Base-by-base conservation (phyloP, 53 echinoderm and acorn worm genomes). In the Echinarachnius parma region DNA sequence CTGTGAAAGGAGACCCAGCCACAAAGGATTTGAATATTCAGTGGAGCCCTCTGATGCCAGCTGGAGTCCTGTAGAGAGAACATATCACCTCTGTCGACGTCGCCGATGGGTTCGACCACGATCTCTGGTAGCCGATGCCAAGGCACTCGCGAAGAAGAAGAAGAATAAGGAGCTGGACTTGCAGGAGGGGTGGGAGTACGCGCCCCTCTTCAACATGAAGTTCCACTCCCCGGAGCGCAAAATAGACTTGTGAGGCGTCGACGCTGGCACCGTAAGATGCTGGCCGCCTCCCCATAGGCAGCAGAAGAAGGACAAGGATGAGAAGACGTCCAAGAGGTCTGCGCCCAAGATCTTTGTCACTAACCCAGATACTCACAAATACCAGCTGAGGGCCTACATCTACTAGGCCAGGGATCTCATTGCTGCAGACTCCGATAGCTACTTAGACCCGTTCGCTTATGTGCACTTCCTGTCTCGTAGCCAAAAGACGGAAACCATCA, bases 191-290 rank as follows among this genome's bases (percentile, higher is more conserved):
- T 98, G 98, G 98, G 91, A 98, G 75, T 98, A 80, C 36, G 98
- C 98, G 0, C 96, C 96, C 9, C 81, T 98, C 48, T 98, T 98
- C 80, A 83, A 80, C 65, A 85, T 98, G 88, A 92, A 91, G 83
- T 98, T 98, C 80, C 98, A 98, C 33, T 80, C 88, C 23, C 82
- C 63, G 0, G 98, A 98, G 76, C 79, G 98, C 13, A 91, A 90
- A 82, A 98, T 98, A 91, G 98, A 98, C 77, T 72, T 98, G 91
- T 91, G 14, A 68, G 98, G 5, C 88, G 98, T 32, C 71, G 91
- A 4, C 82, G 98, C 30, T 98, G 88, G 85, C 98, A 98, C 62
- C 91, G 91, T 19, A 98, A 98, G 81, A 98, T 98, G 98, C 53
- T 98, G 15, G 98, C 98, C 0, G 88, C 85, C n/a, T 85, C 91